Percentiles rank a stretch among this genome's conserved stretches.
phyloP scores from a whole-genome alignment of 1,140 invertebrate genomes.

The Nomia melanderi region DNA sequence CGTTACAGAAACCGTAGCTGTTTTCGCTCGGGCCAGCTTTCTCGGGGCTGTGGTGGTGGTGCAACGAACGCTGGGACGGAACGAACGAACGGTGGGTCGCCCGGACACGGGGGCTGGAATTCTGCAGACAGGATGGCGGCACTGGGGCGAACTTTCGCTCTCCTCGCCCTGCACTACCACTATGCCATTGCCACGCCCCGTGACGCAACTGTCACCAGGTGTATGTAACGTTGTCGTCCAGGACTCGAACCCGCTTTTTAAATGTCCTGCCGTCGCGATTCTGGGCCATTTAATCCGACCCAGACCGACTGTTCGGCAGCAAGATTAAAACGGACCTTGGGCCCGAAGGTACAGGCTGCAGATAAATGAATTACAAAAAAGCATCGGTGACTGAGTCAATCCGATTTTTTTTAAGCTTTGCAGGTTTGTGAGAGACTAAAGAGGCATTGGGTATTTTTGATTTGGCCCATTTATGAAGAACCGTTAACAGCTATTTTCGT shows the following conservation, averaged over 20 bases:
- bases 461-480: too few species aligned
- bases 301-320: not conserved
- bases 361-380: not conserved
- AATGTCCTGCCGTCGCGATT: not conserved
- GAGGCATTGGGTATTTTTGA: too few species aligned
- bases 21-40: not conserved
- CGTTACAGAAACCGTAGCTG: slow-evolving; percentile 38
- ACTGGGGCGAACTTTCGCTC: slow-evolving; percentile 81
- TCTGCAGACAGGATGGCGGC: slow-evolving; percentile 77
- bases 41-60: slow-evolving; percentile 24
- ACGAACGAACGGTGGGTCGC: slow-evolving; percentile 44
- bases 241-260: not conserved
- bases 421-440: too few species aligned
- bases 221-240: slow-evolving; percentile 37
- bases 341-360: not conserved
- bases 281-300: slow-evolving; percentile 20
- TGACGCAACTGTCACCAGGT: slow-evolving; percentile 44
- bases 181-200: slow-evolving; percentile 66
- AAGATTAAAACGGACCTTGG: not conserved
- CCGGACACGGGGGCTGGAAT: slow-evolving; percentile 57
- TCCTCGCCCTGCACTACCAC: slow-evolving; percentile 71
- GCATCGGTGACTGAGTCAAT: too few species aligned
- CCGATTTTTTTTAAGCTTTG: too few species aligned
- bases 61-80: slow-evolving; percentile 24
- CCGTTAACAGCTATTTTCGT: too few species aligned